Evolutionary conservation across 2,888 invertebrate species (phyloP), one percentile per base, ranked within the genome.

Genomic region (Aricia artaxerxes): DNA sequence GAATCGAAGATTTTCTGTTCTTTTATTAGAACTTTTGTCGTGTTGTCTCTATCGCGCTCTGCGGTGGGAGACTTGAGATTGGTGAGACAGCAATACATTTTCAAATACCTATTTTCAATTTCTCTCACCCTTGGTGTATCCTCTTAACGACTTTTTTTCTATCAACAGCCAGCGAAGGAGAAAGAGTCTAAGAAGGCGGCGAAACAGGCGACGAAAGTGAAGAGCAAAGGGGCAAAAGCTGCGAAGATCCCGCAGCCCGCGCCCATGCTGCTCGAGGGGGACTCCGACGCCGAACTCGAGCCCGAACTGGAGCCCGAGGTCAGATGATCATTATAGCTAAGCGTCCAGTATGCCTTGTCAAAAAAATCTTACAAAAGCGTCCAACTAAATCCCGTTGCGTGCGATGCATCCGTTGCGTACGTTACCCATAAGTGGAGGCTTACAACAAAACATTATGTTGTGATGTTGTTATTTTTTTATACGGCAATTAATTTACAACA

Each of bases 151-250:
- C 31, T 44, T 13, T 49, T 75, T 76, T 40, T 35, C 1, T 53
- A 24, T 61, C 38, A 38, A 0, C 86, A 93, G 93, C 88, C 92
- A 0, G 88, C 86, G 1, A 91, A 90, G 83, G 87, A 87, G 69
- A 93, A 91, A 77, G 90, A 90, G 7, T 88, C 95, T 0, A 96
- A 96, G 85, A 96, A 96, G 85, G 92, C 90, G 0, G 95, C 92
- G 83, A 96, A 96, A 84, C 91, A 90, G 79, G 91, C 87, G 11
- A 87, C 83, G 82, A 80, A 91, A 88, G 73, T 84, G 81, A 92
- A 89, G 82, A 85, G 85, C 76, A 91, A 90, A 78, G 81, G 84
- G n/a, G 85, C 82, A 2, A 85, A 88, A 35, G 89, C 87, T 1
- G 84, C 87, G 16, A 91, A 91, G 87, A 91, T 93, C 31, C 93